Base-by-base conservation (phyloP, 2,888 invertebrate species). In the Arenicola marina region DNA sequence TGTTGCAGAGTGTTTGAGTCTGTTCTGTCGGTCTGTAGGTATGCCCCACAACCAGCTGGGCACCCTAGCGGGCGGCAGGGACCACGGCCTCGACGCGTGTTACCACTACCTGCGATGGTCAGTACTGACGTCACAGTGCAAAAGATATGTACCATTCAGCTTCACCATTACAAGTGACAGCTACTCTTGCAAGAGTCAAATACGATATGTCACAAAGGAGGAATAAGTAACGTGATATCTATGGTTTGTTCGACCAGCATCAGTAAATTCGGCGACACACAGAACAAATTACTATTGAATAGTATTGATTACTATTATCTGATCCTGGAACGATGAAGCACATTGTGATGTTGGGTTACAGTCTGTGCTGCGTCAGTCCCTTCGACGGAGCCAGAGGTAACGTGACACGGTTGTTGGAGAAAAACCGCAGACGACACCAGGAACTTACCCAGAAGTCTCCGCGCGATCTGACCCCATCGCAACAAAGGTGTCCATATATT, bases 11-110 rank as follows among this genome's bases (percentile, higher is more conserved):
- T n/a, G n/a, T n/a, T n/a, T n/a, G n/a, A n/a, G n/a, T n/a, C n/a
- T n/a, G 48, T 21, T n/a, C 48, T 44, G 24, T 38, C 15, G 21
- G 62, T 53, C 58, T 61, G 15, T 68, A 80, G 95, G 95, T 53
- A 93, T 94, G 91, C 93, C 96, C 1, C 92, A 93, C 79, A 96
- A 97, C 85, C 96, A 96, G 84, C 86, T 97, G 72, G 96, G 95
- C 1, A 95, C 94, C 24, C 84, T 97, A 57, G 90, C 90, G 65
- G 89, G 91, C 24, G 75, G 75, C 0, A 65, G 76, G 76, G 92
- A 92, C 83, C 90, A 90, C 79, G 91, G 91, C 76, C 85, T 95
- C 65, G 93, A 95, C 83, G 93, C 95, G 0, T 91, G 91, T 24
- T 94, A 93, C 82, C 91, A 92, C 83, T 96, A 95, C 78, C 89